Base-by-base conservation (phyloP, 53 echinoderm and acorn worm genomes). In the Henricia sp. region DNA sequence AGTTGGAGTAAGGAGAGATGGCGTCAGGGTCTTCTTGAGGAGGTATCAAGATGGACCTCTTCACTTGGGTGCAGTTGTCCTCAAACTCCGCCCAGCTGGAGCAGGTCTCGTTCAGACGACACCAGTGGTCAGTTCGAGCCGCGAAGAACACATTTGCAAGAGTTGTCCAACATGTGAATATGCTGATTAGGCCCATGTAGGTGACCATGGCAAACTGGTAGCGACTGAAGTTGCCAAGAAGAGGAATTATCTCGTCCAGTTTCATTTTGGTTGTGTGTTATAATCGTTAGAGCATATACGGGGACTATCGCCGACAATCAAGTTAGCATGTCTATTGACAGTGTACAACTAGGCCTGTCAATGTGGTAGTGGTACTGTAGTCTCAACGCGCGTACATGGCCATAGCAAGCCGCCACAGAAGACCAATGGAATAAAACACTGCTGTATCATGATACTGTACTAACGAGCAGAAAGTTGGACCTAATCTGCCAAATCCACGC, bases 191-290 rank as follows among this genome's bases (percentile, higher is more conserved):
- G 6, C 83, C 90, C 16, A 86, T 72, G 26, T 84, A 77, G 58
- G 84, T 83, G 5, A 89, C 48, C 28, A 83, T 42, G 48, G 76
- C 66, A 35, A 89, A 87, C 70, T 95, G 95, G 50, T 95, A 95
- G 6, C 67, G 89, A 9, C 95, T 84, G 67, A 95, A 95, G 52
- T 95, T 92, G 21, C 95, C 92, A 0, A 92, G 84, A n/a, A 82
- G 51, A 28, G 60, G 52, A 10, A 90, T 39, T 57, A 93, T 83
- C 10, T 71, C 88, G 35, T 93, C 93, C 37, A 93, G 88, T 68
- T 90, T 90, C 92, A 86, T 85, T 11, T 58, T 67, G 2, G 27
- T 60, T 4, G 16, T 27, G 19, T 21, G 30, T 54, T 54, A 3
- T 54, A 4, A 6, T 17, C 3, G 35, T 34, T 1, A 46, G 8